Base-by-base conservation (phyloP, 2,888 invertebrate species). In the Drosophila rubida region DNA sequence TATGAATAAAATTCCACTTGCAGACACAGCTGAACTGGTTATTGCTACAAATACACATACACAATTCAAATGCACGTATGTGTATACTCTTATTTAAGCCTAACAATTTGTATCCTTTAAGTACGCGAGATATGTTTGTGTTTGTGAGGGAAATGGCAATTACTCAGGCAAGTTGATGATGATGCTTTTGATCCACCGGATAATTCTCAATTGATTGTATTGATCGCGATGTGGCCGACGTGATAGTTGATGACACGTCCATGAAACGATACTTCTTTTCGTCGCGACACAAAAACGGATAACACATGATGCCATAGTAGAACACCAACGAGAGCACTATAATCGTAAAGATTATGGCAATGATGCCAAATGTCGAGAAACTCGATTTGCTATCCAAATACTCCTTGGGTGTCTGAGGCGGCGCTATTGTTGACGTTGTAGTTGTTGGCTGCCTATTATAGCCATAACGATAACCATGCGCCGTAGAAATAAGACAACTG, bases 221-320 rank as follows among this genome's bases (percentile, higher is more conserved):
- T 4, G 91, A 91, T 13, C 90, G 90, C 19, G 92, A 92, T n/a
- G 92, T 92, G 32, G 91, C 88, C 14, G 89, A 89, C 9, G 92
- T 91, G 1, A 91, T 91, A 4, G 91, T 92, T 4, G 92, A 92
- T 0, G 91, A 91, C 1, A 89, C 90, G 68, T 91, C 91, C 92
- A 92, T 91, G 50, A 91, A 91, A 32, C 89, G 89, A 68, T 92
- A 92, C 57, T 90, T 92, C 42, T 90, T 90, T 51, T 92, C 92
- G 23, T 90, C 85, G 46, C 89, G 86, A 58, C 94, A 95, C 46
- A 95, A 87, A 48, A 94, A 92, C 25, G 95, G 95, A 89, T 95
- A 95, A 79, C 95, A 95, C 76, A 95, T 93, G 27, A 94, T 93
- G 68, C 94, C 93, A 80, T 95, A 95, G 82, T 95, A 95, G 39